Evolutionary conservation across 2,113 vertebrate genomes (phyloP).

Genomic region (Tursiops truncatus): DNA sequence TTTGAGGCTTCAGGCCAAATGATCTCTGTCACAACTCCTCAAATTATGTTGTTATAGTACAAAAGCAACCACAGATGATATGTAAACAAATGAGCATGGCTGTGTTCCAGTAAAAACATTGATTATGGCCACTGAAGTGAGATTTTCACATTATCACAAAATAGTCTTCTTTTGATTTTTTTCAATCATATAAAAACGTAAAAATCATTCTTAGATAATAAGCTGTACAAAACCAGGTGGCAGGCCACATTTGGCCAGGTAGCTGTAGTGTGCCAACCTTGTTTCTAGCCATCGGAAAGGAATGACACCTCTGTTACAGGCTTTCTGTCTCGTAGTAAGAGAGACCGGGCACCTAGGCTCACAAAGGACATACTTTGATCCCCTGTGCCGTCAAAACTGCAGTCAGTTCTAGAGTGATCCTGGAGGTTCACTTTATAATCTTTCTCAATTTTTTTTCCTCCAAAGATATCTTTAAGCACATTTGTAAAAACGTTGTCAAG

Average conservation of each 20-base stretch:
- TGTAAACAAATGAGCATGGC: not conserved
- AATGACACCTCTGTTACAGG: not conserved
- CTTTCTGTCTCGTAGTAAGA: not conserved
- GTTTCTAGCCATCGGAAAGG: not conserved
- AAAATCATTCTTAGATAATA: not conserved
- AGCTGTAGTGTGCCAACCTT: not conserved
- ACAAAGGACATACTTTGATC: not conserved
- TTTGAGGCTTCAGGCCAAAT: not conserved
- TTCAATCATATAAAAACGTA: not conserved
- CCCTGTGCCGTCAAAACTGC: not conserved
- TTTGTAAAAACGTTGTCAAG: not conserved
- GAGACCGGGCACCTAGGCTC: not conserved
- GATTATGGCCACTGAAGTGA: not conserved
- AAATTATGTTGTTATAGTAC: not conserved
- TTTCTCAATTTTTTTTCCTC: not conserved
- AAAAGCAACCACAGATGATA: not conserved
- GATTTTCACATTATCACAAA: constrained; percentile 8
- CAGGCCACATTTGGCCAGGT: not conserved
- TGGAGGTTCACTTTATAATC: not conserved
- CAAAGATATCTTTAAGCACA: not conserved
- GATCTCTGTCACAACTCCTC: not conserved
- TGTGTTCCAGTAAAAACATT: not conserved
- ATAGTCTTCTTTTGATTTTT: constrained; percentile 24
- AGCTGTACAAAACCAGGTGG: not conserved
- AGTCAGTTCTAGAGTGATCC: not conserved